Base-by-base conservation (phyloP, 1,140 invertebrate species). In the Archegozetes longisetosus region DNA sequence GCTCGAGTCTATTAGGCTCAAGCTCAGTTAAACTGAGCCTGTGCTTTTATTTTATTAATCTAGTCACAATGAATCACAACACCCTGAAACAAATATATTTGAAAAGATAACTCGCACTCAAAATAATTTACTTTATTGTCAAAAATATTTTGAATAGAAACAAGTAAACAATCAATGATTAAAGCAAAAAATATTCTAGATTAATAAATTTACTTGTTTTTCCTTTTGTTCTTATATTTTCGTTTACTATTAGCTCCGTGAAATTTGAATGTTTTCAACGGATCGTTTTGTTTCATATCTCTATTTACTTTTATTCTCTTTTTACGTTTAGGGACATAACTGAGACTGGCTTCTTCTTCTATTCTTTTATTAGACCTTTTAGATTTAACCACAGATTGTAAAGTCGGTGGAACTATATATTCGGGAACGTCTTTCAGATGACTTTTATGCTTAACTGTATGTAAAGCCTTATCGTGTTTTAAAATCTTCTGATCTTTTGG, bases 371-470 rank as follows among this genome's bases (percentile, higher is more conserved):
- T 53, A 4, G 6, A 6, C 14, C 50, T 12, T 26, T 53, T 60
- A 12, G 55, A 32, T 27, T 27, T 49, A 1, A 62, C 55, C 2
- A 49, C 3, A 9, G 54, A 28, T 57, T 57, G 52, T 12, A 68
- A 52, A 12, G 66, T 67, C 46, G 62, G 55, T 3, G 67, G 67
- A 23, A 68, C 77, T 65, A 97, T 84, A 70, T 98, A 98, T 40
- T 95, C 90, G 0, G 94, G 93, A 2, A 98, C 86, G 71, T 97
- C 82, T 62, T 85, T 81, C 51, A 98, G 75, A 71, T 95, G 88
- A 12, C 81, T 76, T 68, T 94, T 86, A 13, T 86, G 69, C 70
- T 82, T 82, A 0, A 94, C 84, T 1, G 84, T 86, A 67, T 88
- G 86, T n/a, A 92, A 71, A 0, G 86, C 66, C 72, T 89, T 92